Evolutionary conservation across 1,140 invertebrate species (phyloP).

Genomic region (Drosophila kanapiae): DNA sequence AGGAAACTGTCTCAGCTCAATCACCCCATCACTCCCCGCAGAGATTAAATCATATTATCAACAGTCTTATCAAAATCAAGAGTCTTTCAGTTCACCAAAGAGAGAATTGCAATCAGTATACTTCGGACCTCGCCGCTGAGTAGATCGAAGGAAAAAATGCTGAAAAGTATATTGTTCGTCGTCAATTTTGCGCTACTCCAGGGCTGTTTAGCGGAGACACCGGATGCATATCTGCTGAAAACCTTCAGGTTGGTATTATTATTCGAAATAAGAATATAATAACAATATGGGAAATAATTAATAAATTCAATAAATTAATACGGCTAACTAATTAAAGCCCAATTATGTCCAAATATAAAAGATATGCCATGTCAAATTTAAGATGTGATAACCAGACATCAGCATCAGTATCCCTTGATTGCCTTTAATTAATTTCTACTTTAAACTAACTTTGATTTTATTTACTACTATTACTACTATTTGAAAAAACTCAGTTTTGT

Average conservation of each 20-base stretch:
- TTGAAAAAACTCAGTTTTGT: background rate
- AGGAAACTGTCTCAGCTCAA: constrained; percentile 5
- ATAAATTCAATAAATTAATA: background rate
- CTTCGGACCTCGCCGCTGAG: background rate
- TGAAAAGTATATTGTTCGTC: constrained; percentile 6
- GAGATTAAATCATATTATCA: constrained; percentile 48
- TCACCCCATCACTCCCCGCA: background rate
- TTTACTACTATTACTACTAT: background rate
- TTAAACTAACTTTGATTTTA: no score
- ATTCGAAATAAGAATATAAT: background rate
- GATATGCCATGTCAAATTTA: background rate
- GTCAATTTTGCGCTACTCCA: constrained; percentile 7
- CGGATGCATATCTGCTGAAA: constrained; percentile 29
- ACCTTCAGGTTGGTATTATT: constrained; percentile 6
- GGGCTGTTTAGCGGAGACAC: background rate
- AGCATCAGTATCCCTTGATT: background rate
- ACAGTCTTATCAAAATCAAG: constrained; percentile 29
- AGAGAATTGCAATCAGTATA: constrained; percentile 26
- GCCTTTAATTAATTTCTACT: background rate
- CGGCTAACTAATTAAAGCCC: background rate
- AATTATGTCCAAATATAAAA: background rate
- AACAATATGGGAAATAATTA: background rate
- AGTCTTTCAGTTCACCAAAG: background rate
- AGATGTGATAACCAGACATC: background rate
- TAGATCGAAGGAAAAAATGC: constrained; percentile 30